Evolutionary conservation across 2,797 vertebrate species (phyloP), one percentile per base, ranked within the genome.

Genomic region (Pangasius djambal): DNA sequence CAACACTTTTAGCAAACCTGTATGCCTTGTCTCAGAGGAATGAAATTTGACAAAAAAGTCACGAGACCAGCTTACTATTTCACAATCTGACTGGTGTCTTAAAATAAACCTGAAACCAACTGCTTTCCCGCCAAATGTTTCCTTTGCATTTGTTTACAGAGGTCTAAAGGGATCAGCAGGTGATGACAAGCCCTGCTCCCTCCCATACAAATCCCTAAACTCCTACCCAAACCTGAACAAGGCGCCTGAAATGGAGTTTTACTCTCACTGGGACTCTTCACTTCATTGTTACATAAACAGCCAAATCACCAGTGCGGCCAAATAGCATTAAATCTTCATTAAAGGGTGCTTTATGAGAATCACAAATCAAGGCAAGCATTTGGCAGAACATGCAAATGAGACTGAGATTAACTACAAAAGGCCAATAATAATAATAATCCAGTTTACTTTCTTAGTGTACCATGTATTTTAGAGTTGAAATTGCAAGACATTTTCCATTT

Each of bases 91-190:
- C 22, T 82, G 48, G 74, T 89, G 61, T 74, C 81, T 81, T 69
- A 86, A 86, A 87, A 70, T 82, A 90, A 92, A 90, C 77, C 86
- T 83, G 89, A 91, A 61, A 90, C 88, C 94, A 94, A 93, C 92
- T 93, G 93, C 82, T 90, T 93, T 92, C 92, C 86, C 92, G 92
- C 92, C 93, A 95, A 94, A 94, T 95, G 94, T 91, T 93, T 90
- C 90, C 86, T 89, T 86, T 90, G 90, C 91, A 93, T 92, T 94
- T 94, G 94, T 95, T 95, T 88, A 94, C 59, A 91, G 37, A 92
- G 77, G 85, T 70, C 86, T 90, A 75, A 88, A 81, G 74, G 89
- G 88, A 88, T 90, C 88, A 91, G 93, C 94, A 95, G 95, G 92
- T 95, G 94, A 94, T 91, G 90, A 90, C 92, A 91, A 88, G 83